Percentiles rank a stretch among this genome's conserved stretches.
These are phyloP conservation scores for Sarcophaga caerulescens DNA, from an alignment of 2,888 invertebrate genomes.

Conservation along the genomic window DNA sequence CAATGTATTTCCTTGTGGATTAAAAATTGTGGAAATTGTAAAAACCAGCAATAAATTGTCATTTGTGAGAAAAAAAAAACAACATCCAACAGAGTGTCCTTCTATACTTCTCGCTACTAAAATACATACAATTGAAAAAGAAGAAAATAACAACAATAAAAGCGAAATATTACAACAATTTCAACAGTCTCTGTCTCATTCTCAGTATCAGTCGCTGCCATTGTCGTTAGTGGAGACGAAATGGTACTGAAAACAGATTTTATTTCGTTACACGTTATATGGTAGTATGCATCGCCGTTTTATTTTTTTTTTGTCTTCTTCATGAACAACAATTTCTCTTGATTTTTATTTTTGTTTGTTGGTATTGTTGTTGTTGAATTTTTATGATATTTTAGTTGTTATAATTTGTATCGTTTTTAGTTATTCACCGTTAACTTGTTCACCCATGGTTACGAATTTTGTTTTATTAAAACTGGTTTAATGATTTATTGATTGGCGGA, in stretches of 20 bases:
- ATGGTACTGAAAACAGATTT: slow-evolving; percentile 8
- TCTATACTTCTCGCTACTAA: neutral
- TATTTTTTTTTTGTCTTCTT: too few species aligned
- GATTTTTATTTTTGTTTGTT: neutral
- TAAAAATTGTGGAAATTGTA: slow-evolving; percentile 54
- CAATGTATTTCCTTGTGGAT: slow-evolving; percentile 63
- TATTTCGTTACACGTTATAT: neutral
- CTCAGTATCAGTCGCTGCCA: neutral
- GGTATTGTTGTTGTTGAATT: neutral
- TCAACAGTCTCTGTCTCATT: neutral
- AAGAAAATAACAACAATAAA: neutral
- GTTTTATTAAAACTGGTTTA: neutral
- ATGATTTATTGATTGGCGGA: too few species aligned
- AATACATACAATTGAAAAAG: neutral
- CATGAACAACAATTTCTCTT: neutral
- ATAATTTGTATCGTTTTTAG: neutral
- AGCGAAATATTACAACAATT: neutral
- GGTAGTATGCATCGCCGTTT: neutral
- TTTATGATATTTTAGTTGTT: neutral
- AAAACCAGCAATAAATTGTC: slow-evolving; percentile 55
- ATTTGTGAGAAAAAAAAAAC: slow-evolving; percentile 16
- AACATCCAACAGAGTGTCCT: slow-evolving; percentile 3
- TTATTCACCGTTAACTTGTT: neutral
- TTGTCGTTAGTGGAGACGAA: neutral
- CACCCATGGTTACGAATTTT: neutral